Percentiles rank a stretch among this genome's conserved stretches.
Conservation (phyloP, 2,888 invertebrate genomes). For the Lycia hirtaria region DNA sequence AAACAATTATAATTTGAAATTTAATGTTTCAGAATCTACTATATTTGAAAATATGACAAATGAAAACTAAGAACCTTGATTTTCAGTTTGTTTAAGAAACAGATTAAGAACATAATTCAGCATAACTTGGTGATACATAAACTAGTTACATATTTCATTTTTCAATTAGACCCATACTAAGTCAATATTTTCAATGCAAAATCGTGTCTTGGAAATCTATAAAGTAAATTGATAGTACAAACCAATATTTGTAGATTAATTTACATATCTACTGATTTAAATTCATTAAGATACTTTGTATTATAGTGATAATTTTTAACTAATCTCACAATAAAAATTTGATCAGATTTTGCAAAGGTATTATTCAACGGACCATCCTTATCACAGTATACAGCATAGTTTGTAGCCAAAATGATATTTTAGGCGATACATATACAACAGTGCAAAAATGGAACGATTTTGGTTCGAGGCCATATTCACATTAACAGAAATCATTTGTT, state of each 20-base stretch:
- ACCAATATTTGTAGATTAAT: background rate
- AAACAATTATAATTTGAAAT: too few species aligned
- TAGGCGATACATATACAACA: slow-evolving; percentile 5
- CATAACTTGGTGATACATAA: background rate
- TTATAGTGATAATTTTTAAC: too few species aligned
- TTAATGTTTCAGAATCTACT: too few species aligned
- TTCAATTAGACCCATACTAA: background rate
- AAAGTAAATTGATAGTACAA: background rate
- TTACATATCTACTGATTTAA: too few species aligned
- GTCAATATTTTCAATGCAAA: background rate
- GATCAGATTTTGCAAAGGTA: slow-evolving; percentile 5
- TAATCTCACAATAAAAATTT: background rate
- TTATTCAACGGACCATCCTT: background rate
- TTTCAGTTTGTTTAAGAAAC: too few species aligned
- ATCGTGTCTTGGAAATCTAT: background rate
- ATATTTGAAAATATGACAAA: too few species aligned
- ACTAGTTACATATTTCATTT: background rate
- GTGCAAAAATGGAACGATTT: background rate
- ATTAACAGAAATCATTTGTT: background rate
- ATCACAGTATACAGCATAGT: slow-evolving; percentile 13
- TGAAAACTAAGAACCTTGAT: background rate
- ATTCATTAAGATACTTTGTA: too few species aligned
- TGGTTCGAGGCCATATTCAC: background rate
- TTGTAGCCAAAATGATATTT: background rate
- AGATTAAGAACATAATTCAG: too few species aligned